These are phyloP conservation scores for Rhinogobius similis DNA, from an alignment of 2,113 vertebrate species.

Conservation along the genomic window DNA sequence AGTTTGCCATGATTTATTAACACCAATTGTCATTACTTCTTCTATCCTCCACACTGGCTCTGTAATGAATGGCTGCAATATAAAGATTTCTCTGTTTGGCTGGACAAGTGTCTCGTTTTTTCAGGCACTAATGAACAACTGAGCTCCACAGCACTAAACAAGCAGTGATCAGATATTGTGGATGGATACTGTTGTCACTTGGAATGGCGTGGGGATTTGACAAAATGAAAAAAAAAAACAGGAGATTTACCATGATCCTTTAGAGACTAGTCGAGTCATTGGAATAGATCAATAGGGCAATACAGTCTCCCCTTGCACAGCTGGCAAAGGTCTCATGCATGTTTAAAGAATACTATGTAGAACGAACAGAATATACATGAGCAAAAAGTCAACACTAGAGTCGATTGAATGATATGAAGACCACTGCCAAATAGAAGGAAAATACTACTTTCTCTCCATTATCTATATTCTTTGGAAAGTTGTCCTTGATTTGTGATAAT, in stretches of 20 bases:
- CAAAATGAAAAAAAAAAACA: not conserved
- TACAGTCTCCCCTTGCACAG: not conserved
- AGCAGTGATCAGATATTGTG: not conserved
- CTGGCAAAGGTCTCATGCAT: not conserved
- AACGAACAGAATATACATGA: not conserved
- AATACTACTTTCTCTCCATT: too few relatives aligned
- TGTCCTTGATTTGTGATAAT: too few relatives aligned
- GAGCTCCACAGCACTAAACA: not conserved
- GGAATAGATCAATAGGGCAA: not conserved
- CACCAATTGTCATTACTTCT: conserved; percentile 1
- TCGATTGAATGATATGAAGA: not conserved
- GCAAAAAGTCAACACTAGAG: not conserved
- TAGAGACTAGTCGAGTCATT: not conserved
- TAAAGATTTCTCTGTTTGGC: conserved; percentile 5
- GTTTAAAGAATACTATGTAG: not conserved
- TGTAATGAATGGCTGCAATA: not conserved
- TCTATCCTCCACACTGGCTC: not conserved
- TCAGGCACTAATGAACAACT: not conserved
- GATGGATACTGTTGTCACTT: not conserved
- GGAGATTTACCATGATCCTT: not conserved
- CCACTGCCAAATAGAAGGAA: not conserved
- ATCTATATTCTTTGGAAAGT: too few relatives aligned
- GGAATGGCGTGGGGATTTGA: not conserved
- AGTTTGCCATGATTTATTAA: conserved; percentile 8
- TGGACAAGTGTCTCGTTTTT: not conserved